Conservation (phyloP, 2,888 invertebrate genomes). For the Liposcelis brunnea region DNA sequence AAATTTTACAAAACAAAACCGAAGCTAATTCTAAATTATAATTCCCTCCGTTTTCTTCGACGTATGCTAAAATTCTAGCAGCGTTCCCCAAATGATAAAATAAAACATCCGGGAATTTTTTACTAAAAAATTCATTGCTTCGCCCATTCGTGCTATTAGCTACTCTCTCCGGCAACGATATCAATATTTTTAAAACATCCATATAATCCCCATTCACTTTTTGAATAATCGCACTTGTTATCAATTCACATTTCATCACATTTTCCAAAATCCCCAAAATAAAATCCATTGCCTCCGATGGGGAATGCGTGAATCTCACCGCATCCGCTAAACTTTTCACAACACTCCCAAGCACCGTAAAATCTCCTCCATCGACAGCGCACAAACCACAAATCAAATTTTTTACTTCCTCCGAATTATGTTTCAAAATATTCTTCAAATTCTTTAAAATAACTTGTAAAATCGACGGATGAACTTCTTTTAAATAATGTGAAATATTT, state of each 20-base stretch:
- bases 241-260: conserved; percentile 36
- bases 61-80: conserved; percentile 25
- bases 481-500: conserved; percentile 28
- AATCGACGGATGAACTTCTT: conserved; percentile 32
- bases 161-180: conserved; percentile 49
- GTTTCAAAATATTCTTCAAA: not conserved
- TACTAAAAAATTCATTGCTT: conserved; percentile 36
- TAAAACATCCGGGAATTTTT: conserved; percentile 38
- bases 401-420: conserved; percentile 2
- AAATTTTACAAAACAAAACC: conserved; percentile 40
- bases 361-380: conserved; percentile 31
- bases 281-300: conserved; percentile 22
- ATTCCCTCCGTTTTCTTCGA: not conserved
- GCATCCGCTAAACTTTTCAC: conserved; percentile 23
- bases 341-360: not conserved
- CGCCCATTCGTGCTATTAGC: conserved; percentile 45
- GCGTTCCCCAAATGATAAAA: conserved; percentile 40
- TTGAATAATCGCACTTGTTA: conserved; percentile 32
- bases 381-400: conserved; percentile 25
- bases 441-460: conserved; percentile 20
- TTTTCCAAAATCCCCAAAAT: conserved; percentile 29
- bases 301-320: conserved; percentile 28
- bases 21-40: conserved; percentile 30
- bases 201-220: conserved; percentile 12
- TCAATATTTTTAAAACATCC: conserved; percentile 22